Base-by-base conservation (phyloP, 64 coral and sea anemone genomes). In the Stylophora pistillata region DNA sequence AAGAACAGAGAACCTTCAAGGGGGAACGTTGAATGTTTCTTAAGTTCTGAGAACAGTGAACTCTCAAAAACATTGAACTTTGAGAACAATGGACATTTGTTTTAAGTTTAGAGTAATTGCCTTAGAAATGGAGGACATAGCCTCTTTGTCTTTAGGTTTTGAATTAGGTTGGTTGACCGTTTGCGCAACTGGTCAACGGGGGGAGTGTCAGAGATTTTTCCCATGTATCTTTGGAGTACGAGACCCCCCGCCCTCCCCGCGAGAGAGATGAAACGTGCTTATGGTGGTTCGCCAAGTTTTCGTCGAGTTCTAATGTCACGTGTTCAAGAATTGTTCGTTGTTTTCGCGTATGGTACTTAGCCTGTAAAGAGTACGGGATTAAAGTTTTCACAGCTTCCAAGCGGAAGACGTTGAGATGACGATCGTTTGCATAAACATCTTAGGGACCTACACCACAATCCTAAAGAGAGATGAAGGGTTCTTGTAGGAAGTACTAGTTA, bases 111-210 rank as follows among this genome's bases (percentile, higher is more conserved):
- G 72, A 74, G 72, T 60, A 60, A n/a, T 60, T 60, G 1, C 58
- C 58, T 75, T 52, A 75, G 13, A 37, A 53, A 20, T 23, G 18
- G 53, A 14, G 76, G 58, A 58, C 76, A 78, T 58, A 57, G 13
- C 55, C 26, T 7, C 37, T 54, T 78, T n/a, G 76, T 15, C 34
- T 59, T 78, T 1, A 28, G 53, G 41, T 78, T 78, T 26, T n/a
- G n/a, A n/a, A n/a, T n/a, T n/a, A n/a, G n/a, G n/a, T n/a, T n/a
- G 28, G 21, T 78, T 78, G 76, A 78, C 76, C 76, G 58, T 78
- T 78, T 30, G 29, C 55, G 21, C 17, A 58, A 78, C 41, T 78
- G 76, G 55, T 58, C 53, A 78, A 58, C 76, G 55, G 55, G 54
- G 76, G 55, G 41, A 78, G 55, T 78, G 55, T 78, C 76, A 57